phyloP scores from a whole-genome alignment of 2,113 vertebrate species.

The Vulpes ferrilata region DNA sequence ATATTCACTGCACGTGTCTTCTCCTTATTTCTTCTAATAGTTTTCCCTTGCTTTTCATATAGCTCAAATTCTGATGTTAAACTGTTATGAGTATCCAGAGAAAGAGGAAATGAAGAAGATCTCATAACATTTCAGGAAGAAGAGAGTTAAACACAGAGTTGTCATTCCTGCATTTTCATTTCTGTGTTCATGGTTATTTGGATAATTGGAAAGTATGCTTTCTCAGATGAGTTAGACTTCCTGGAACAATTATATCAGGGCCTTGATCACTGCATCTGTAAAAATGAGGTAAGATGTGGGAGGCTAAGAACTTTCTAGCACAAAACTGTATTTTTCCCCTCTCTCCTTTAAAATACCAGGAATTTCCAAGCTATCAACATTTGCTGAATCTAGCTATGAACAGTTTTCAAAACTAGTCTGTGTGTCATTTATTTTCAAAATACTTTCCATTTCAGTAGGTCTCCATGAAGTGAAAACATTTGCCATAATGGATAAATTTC shows the following conservation, averaged over 20 bases:
- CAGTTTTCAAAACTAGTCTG: conserved; percentile 55
- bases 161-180: conserved; percentile 11
- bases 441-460: conserved; percentile 63
- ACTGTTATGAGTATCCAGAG: background rate
- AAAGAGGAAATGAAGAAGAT: background rate
- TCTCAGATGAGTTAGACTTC: conserved; percentile 17
- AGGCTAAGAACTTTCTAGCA: background rate
- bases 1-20: conserved; percentile 41
- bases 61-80: conserved; percentile 34
- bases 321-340: background rate
- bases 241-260: background rate
- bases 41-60: background rate
- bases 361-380: conserved; percentile 50
- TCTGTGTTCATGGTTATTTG: conserved; percentile 6
- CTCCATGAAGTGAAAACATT: conserved; percentile 66
- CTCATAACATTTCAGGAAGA: conserved; percentile 17
- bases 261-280: conserved; percentile 14
- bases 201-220: background rate
- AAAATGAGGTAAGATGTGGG: conserved; percentile 23
- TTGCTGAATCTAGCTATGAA: conserved; percentile 52
- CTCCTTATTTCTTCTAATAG: conserved; percentile 48
- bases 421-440: conserved; percentile 72
- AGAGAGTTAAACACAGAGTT: background rate
- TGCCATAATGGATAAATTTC: conserved; percentile 64
- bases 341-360: background rate